Evolutionary conservation across 2,113 vertebrate species (phyloP).

Genomic region (Mandrillus leucophaeus): DNA sequence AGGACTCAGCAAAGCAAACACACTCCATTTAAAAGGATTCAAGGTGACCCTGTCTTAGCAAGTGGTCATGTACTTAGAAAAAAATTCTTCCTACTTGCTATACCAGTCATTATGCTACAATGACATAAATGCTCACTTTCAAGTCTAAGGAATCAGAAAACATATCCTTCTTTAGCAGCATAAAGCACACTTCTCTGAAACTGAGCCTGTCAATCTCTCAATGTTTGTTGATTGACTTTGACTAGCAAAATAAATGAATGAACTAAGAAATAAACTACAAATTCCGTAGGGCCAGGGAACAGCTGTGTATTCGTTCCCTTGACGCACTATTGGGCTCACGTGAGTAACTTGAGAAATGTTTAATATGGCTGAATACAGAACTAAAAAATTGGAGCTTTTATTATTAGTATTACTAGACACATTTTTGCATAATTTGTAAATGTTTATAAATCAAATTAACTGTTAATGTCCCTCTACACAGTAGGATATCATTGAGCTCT

Average conservation of each 20-base stretch:
- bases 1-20: background rate
- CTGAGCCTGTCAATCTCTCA: background rate
- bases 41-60: background rate
- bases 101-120: rapidly evolving
- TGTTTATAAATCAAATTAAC: slow-evolving; percentile 28
- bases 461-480: background rate
- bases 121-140: background rate
- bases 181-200: background rate
- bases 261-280: background rate
- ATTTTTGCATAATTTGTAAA: slow-evolving; percentile 19
- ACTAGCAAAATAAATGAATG: background rate
- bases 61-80: background rate
- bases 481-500: background rate
- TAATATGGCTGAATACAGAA: background rate
- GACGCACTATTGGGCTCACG: background rate
- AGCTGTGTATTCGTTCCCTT: background rate
- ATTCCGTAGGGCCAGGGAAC: background rate
- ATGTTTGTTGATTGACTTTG: background rate
- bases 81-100: background rate
- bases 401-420: background rate
- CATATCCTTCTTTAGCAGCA: background rate
- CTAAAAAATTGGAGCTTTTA: background rate
- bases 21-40: background rate
- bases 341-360: background rate
- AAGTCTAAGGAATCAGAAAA: background rate